Evolutionary conservation across 2,113 vertebrate genomes (phyloP), one percentile per base, ranked within the genome.

Genomic region (Suncus etruscus): DNA sequence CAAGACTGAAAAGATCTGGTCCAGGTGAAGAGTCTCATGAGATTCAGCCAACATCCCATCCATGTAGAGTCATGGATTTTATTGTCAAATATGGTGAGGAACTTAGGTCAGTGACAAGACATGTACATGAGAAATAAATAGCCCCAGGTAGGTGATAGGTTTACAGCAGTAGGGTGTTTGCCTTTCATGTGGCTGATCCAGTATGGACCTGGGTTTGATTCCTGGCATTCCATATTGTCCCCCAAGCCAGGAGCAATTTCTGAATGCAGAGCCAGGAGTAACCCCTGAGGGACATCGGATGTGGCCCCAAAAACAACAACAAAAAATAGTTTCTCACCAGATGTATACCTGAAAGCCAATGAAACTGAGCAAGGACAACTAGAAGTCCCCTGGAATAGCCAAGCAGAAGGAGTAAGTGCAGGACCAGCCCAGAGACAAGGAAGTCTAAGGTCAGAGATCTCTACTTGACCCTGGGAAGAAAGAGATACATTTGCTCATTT

Each of bases 391-490:
- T 14, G 22, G 63, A 86, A 39, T 32, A 6, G 61, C 45, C 11
- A 9, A 61, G 51, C 75, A n/a, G 45, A 80, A 51, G 22, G 29
- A 58, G 32, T 66, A 31, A 85, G 9, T 75, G 48, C 32, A 87
- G 70, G 29, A 86, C 24, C 61, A 58, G 29, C 89, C 25, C 70
- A 1, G n/a, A 79, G 61, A 45, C 48, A 84, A 78, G 12, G 61
- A 87, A 86, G 79, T 84, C 31, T 69, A 91, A 87, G 48, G 75
- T 86, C 77, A 74, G n/a, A 84, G 82, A 63, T 4, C 11, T 72
- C 31, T 8, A 20, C 18, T 29, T 16, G 86, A n/a, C 11, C 24
- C 15, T 58, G 3, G 22, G n/a, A 61, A 22, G 58, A 22, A 20
- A 83, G 32, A 70, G 32, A 20, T 45, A 39, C 18, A 65, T 32